phyloP scores from a whole-genome alignment of 2,113 vertebrate genomes.

The Carlito syrichta region DNA sequence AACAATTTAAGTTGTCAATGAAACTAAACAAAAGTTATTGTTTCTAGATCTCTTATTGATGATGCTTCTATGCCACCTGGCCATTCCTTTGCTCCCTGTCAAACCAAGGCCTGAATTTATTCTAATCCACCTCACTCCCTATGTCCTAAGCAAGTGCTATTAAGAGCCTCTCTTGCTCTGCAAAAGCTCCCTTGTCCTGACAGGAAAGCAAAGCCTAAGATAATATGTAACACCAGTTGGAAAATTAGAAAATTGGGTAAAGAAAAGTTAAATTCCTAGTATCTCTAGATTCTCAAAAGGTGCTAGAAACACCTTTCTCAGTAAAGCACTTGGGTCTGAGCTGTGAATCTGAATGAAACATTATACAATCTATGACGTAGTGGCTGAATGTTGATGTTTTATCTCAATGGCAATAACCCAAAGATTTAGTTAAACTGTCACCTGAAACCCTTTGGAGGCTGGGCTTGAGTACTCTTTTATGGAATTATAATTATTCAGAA shows the following conservation, averaged over 20 bases:
- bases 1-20: not conserved
- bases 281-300: no score
- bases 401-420: not conserved
- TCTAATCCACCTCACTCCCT: not conserved
- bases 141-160: not conserved
- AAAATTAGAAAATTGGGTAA: not conserved
- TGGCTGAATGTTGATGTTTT: not conserved
- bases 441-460: not conserved
- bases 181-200: not conserved
- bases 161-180: not conserved
- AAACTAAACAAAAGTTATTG: not conserved
- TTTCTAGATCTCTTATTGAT: not conserved
- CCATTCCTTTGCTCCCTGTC: not conserved
- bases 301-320: not conserved
- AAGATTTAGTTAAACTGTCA: constrained; percentile 7
- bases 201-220: not conserved
- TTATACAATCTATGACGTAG: not conserved
- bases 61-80: not conserved
- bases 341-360: not conserved
- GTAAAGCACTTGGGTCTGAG: not conserved
- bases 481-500: constrained; percentile 23
- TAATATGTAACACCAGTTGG: not conserved
- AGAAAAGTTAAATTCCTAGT: not conserved
- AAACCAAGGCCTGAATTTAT: not conserved
- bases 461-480: not conserved